Evolutionary conservation across 1,140 invertebrate genomes (phyloP).

Genomic region (Apis dorsata): DNA sequence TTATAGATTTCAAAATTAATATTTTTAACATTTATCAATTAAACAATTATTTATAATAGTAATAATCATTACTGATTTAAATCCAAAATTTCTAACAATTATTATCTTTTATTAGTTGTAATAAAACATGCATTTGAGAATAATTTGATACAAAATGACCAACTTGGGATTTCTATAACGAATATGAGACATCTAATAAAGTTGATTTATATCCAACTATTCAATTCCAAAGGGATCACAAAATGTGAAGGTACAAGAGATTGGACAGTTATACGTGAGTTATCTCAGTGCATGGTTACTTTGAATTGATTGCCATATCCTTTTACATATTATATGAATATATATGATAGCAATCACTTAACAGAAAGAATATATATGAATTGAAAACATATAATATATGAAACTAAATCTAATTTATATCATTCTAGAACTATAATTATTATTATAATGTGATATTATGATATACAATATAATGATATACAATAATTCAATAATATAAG

Average conservation of each 20-base stretch:
- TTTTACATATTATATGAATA: slow-evolving; percentile 73
- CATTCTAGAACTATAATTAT: not conserved
- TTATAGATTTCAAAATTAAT: not conserved
- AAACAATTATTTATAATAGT: not conserved
- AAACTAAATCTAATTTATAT: slow-evolving; percentile 48
- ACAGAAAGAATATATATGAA: slow-evolving; percentile 50
- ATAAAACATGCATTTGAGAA: slow-evolving; percentile 72
- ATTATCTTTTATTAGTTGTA: slow-evolving; percentile 23
- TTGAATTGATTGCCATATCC: slow-evolving; percentile 79
- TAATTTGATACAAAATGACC: slow-evolving; percentile 80
- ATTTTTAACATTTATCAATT: not conserved
- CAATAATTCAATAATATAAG: not conserved
- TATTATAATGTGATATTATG: not conserved
- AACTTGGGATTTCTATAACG: slow-evolving; percentile 70
- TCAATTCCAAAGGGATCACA: slow-evolving; percentile 70
- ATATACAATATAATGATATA: not conserved
- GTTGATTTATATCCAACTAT: slow-evolving; percentile 78
- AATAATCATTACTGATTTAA: not conserved
- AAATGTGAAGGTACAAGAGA: slow-evolving; percentile 62
- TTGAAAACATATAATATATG: slow-evolving; percentile 44
- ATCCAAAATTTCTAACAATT: slow-evolving; percentile 26
- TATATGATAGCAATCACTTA: slow-evolving; percentile 55
- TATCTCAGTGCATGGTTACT: slow-evolving; percentile 76
- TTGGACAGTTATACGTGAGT: slow-evolving; percentile 70
- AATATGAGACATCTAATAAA: slow-evolving; percentile 79